phyloP scores from a whole-genome alignment of 30 jellyfish, hydroid and myxozoan species.

The Pelagia noctiluca region DNA sequence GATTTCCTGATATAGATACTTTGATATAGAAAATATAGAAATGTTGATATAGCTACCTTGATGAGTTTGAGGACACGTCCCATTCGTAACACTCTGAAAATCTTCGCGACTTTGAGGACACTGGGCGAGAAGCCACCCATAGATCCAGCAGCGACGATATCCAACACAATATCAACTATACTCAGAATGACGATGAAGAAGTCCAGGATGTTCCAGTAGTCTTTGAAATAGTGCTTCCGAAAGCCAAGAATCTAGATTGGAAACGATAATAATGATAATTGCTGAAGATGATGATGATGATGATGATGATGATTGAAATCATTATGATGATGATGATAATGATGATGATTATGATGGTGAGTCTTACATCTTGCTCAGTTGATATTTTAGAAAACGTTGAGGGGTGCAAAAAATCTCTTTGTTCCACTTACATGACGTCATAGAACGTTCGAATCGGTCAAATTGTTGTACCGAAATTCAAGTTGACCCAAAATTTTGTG shows the following conservation, averaged over 20 bases:
- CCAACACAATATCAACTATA: slow-evolving; percentile 80
- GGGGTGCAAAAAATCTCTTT: too few relatives aligned
- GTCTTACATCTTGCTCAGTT: too few relatives aligned
- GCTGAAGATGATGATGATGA: not conserved
- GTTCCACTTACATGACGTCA: too few relatives aligned
- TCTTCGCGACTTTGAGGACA: slow-evolving; percentile 87
- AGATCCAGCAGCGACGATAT: slow-evolving; percentile 75
- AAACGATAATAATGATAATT: not conserved
- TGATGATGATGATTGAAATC: too few relatives aligned
- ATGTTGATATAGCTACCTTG: slow-evolving; percentile 71
- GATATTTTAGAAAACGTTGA: too few relatives aligned
- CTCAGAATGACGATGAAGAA: slow-evolving; percentile 72
- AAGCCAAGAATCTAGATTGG: slow-evolving; percentile 74
- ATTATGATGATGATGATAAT: too few relatives aligned
- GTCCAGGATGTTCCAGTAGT: slow-evolving; percentile 85
- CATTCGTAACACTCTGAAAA: slow-evolving; percentile 86
- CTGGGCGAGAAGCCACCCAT: slow-evolving; percentile 84
- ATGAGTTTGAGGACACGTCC: slow-evolving; percentile 87
- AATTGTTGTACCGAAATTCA: too few relatives aligned
- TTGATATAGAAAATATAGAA: too few relatives aligned
- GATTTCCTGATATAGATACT: too few relatives aligned
- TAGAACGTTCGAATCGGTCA: too few relatives aligned
- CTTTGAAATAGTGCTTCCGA: slow-evolving; percentile 80
- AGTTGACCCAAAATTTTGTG: too few relatives aligned
- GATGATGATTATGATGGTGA: too few relatives aligned